Base-by-base conservation (phyloP, 1,140 invertebrate species). In the Bombyx mori region DNA sequence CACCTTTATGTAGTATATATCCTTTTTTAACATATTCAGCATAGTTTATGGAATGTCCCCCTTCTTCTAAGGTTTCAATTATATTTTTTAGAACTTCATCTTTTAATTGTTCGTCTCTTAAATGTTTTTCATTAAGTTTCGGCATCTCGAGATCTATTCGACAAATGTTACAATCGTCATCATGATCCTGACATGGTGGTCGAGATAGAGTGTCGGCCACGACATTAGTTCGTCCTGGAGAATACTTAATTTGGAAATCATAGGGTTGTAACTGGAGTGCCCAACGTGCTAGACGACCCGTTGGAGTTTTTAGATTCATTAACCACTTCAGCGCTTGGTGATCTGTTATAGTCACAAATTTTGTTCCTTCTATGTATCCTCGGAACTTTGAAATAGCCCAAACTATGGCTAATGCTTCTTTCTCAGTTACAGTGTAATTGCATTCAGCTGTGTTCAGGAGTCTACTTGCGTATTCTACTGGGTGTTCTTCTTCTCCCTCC, bases 311-410 rank as follows among this genome's bases (percentile, higher is more conserved):
- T 0, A 88, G 61, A 1, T 18, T 18, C 12, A 18, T 18, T 18
- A 91, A 63, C 86, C 88, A 91, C 52, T 66, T 71, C 5, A 91
- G 61, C 0, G 87, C 70, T 65, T 88, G 86, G 59, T 91, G 89
- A 62, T 91, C 89, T 52, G 63, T 63, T n/a, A 48, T 8, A 7
- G 68, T 47, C 10, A 35, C 60, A 1, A 69, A 18, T 1, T 42
- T 56, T 8, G 46, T 63, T 8, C 81, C 83, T 52, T 86, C 78
- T 10, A 84, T 62, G 52, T 87, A 88, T 3, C 72, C 68, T 56
- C 79, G 44, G 50, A 89, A 89, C 42, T 85, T 73, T 10, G 10
- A 60, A 2, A 90, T 66, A 0, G 85, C 83, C 77, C 78, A 88
- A 2, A 91, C 66, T 4, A 91, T 70, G 0, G 89, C 88, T 1